These are phyloP conservation scores for Enteromius paludinosus DNA, from an alignment of 2,797 vertebrate genomes.

Conservation along the genomic window DNA sequence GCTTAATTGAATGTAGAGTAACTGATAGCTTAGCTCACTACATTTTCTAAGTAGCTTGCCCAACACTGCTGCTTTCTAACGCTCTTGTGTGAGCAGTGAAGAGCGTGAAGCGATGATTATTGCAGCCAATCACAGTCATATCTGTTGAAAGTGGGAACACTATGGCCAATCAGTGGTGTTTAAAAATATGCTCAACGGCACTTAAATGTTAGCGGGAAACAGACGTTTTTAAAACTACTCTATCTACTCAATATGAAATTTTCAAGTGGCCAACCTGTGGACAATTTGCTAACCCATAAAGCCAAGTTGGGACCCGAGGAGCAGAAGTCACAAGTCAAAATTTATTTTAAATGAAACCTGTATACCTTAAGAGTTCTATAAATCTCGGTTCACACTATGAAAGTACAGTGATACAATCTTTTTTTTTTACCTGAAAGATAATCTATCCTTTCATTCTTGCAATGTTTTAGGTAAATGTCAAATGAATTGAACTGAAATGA, in stretches of 20 bases:
- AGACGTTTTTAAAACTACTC: not conserved
- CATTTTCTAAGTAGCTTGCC: too few relatives aligned
- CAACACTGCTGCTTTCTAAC: not conserved
- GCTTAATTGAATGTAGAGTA: too few relatives aligned
- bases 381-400: not conserved
- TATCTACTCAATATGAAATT: not conserved
- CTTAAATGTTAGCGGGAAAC: not conserved
- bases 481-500: not conserved
- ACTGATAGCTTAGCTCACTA: too few relatives aligned
- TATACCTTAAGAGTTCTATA: not conserved
- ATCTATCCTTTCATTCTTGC: not conserved
- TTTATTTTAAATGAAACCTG: not conserved
- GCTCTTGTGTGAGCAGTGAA: not conserved
- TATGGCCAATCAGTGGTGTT: not conserved
- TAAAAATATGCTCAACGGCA: not conserved
- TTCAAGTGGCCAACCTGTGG: not conserved
- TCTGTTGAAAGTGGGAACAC: not conserved
- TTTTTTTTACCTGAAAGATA: conserved; percentile 37
- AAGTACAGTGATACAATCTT: not conserved
- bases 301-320: not conserved
- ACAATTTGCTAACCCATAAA: not conserved
- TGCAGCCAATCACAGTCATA: not conserved
- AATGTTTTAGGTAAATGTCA: not conserved
- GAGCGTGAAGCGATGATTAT: not conserved
- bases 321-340: not conserved